These are phyloP conservation scores for Proisotoma minuta DNA, from an alignment of 2,888 invertebrate species.

Conservation along the genomic window DNA sequence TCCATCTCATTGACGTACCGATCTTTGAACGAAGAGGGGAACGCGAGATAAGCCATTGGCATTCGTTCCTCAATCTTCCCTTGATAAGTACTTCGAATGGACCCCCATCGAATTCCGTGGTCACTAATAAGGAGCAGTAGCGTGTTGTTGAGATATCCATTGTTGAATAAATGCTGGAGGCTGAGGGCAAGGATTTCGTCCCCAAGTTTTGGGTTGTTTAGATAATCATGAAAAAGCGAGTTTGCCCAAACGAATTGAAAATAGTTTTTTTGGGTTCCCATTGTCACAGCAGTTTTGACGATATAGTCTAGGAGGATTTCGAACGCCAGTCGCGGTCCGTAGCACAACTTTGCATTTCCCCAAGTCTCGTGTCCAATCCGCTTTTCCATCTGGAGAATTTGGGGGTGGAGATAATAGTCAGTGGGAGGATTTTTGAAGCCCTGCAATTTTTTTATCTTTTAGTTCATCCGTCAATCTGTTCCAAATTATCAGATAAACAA, in stretches of 20 bases:
- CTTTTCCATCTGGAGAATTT: constrained; percentile 20
- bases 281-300: constrained; percentile 59
- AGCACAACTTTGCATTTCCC: constrained; percentile 65
- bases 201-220: constrained; percentile 71
- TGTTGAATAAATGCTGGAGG: constrained; percentile 56
- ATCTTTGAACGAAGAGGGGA: constrained; percentile 68
- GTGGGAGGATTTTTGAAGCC: constrained; percentile 77
- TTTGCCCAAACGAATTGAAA: constrained; percentile 83
- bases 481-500: no score
- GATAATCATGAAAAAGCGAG: constrained; percentile 75
- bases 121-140: constrained; percentile 56
- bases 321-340: constrained; percentile 65
- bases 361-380: constrained; percentile 61
- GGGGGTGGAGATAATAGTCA: constrained; percentile 66
- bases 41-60: constrained; percentile 68
- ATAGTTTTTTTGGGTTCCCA: constrained; percentile 56
- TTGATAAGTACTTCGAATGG: constrained; percentile 75
- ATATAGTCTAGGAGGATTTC: constrained; percentile 69
- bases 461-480: no score
- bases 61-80: constrained; percentile 73
- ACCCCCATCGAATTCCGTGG: constrained; percentile 83
- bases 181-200: constrained; percentile 63
- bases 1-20: constrained; percentile 60
- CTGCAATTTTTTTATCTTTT: no score
- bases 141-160: constrained; percentile 62